phyloP scores from a whole-genome alignment of 2,113 vertebrate species.

The Suricata suricatta region DNA sequence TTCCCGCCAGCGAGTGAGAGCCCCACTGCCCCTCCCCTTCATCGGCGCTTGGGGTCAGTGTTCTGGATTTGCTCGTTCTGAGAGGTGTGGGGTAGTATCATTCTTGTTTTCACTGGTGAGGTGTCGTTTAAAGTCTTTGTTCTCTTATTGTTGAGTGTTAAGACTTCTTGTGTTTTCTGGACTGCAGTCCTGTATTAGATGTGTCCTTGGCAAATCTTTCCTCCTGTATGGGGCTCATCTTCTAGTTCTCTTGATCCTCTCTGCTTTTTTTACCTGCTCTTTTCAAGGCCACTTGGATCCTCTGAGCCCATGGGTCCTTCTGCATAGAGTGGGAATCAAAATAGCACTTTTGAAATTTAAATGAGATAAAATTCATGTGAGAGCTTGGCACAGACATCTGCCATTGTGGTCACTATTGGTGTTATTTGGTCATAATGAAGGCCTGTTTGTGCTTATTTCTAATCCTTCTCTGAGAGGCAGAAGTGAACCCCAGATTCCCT shows the following conservation, averaged over 20 bases:
- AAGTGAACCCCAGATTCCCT: neutral
- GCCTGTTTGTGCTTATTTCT: neutral
- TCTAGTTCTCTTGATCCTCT: neutral
- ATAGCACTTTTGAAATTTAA: neutral
- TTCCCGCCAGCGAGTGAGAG: neutral
- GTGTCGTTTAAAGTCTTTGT: neutral
- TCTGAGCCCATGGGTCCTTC: neutral
- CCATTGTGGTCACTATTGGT: neutral
- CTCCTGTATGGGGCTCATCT: neutral
- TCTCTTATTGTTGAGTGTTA: neutral
- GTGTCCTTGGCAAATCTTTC: neutral
- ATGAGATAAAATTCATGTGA: neutral
- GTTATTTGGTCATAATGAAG: neutral
- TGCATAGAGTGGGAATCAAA: neutral
- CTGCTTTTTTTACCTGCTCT: neutral
- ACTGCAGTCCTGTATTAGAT: neutral
- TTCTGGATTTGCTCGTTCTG: neutral
- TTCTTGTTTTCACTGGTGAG: neutral
- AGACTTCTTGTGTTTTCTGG: neutral
- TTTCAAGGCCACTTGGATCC: neutral
- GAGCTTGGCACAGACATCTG: neutral
- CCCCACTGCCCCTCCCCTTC: accelerated
- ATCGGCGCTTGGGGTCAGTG: neutral
- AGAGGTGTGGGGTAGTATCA: neutral
- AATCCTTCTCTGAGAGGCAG: neutral